Evolutionary conservation across 1,140 invertebrate genomes (phyloP).

Genomic region (Lordiphosa clarofinis): DNA sequence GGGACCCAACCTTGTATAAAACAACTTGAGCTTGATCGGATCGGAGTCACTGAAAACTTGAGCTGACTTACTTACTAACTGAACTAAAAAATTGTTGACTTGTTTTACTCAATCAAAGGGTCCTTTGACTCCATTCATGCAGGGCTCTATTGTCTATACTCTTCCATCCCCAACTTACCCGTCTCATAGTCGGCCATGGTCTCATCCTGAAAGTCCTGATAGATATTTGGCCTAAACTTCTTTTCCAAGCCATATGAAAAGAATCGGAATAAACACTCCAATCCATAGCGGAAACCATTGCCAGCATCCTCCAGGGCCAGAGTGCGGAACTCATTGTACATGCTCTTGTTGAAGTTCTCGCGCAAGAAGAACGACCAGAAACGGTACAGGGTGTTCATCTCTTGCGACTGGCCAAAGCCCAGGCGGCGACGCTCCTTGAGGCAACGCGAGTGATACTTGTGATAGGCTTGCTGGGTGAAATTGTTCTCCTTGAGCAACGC

Average conservation of each 20-base stretch:
- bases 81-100: no score
- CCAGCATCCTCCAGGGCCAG: slow-evolving; percentile 95
- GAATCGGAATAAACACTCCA: slow-evolving; percentile 99
- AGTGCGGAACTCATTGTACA: slow-evolving; percentile 97
- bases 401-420: slow-evolving; percentile 95
- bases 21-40: no score
- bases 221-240: slow-evolving; percentile 95
- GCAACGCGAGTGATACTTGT: slow-evolving; percentile 95
- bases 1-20: no score
- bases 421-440: slow-evolving; percentile 95
- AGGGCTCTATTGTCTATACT: no score
- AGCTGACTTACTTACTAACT: no score
- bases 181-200: slow-evolving; percentile 94
- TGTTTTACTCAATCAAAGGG: no score
- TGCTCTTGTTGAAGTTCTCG: slow-evolving; percentile 98
- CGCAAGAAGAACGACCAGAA: slow-evolving; percentile 99
- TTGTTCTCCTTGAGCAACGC: slow-evolving; percentile 97
- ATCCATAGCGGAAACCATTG: slow-evolving; percentile 92
- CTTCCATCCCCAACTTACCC: no score
- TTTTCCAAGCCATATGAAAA: slow-evolving; percentile 98
- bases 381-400: slow-evolving; percentile 98
- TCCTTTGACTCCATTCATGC: no score
- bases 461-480: slow-evolving; percentile 98
- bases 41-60: no score
- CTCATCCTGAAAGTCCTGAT: slow-evolving; percentile 97